These are phyloP conservation scores for Rhynchomys soricoides DNA, from an alignment of 2,113 vertebrate species.

Conservation along the genomic window DNA sequence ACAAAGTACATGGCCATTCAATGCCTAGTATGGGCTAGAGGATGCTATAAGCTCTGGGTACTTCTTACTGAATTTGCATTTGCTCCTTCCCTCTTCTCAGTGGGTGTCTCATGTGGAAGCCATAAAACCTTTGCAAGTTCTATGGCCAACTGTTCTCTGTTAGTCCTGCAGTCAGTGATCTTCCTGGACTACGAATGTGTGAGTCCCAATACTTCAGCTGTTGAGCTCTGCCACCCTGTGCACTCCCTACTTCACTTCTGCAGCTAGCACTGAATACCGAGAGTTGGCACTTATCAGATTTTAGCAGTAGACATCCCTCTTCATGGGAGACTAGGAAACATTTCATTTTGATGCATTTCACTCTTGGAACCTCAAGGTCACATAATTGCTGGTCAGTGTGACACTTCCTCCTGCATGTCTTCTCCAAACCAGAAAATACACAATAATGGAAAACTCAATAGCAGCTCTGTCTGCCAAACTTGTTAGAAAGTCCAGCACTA, in stretches of 20 bases:
- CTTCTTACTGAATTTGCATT: conserved; percentile 15
- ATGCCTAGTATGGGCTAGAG: background rate
- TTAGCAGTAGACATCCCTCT: background rate
- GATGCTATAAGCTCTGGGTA: background rate
- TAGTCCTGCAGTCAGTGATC: background rate
- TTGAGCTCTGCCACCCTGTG: background rate
- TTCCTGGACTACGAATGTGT: background rate
- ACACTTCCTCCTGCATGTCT: background rate
- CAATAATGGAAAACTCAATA: conserved; percentile 48
- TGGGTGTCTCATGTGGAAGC: background rate
- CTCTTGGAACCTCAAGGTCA: background rate
- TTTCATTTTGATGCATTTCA: background rate
- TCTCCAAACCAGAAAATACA: conserved; percentile 56
- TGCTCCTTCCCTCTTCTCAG: background rate
- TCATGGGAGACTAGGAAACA: background rate
- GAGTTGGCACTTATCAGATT: background rate
- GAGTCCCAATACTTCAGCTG: background rate
- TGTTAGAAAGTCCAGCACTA: background rate
- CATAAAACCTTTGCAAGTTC: background rate
- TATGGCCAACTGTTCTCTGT: background rate
- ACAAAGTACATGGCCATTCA: background rate
- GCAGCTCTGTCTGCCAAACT: background rate
- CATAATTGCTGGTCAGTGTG: conserved; percentile 12
- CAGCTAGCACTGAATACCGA: background rate
- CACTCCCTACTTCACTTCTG: background rate